Base-by-base conservation (phyloP, 1,140 invertebrate species). In the Pectinophora gossypiella region DNA sequence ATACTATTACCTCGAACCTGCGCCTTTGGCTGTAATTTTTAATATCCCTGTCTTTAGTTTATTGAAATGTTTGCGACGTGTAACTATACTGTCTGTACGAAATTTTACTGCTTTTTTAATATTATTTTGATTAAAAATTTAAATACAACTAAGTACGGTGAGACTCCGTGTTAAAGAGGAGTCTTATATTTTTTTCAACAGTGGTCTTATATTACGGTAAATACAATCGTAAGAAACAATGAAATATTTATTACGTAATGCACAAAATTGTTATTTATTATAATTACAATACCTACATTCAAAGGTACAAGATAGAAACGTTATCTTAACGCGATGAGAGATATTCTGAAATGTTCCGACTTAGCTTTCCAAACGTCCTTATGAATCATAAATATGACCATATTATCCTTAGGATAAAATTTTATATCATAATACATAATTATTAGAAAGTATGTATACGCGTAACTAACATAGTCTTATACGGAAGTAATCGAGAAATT, bases 381-480 rank as follows among this genome's bases (percentile, higher is more conserved):
- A 82, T 75, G 77, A 85, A 76, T 80, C 73, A 72, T 84, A 76
- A 83, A 76, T 72, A 78, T 82, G 78, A 86, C 76, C 76, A 76
- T 81, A 72, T 86, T 83, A 85, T 85, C 84, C 84, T 87, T 87
- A 87, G 81, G 84, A 87, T 85, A 87, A 87, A 87, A 85, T 72
- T 82, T 79, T 80, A 80, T 85, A 84, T 68, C 73, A 82, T 85
- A 84, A 83, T 83, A 84, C 76, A 86, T 84, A 82, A 36, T 72
- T 76, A 87, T 81, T 82, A 85, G 75, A 85, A 85, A 80, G 80
- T 86, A 83, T 86, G 74, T 84, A 81, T 84, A 86, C 75, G 78
- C 71, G 64, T 75, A 76, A 80, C 79, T 87, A 87, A 84, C 72
- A 70, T 85, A 85, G 75, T 85, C 83, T 82, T 87, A 86, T 75